Base-by-base conservation (phyloP, 1,140 invertebrate genomes). In the Apolygus lucorum region DNA sequence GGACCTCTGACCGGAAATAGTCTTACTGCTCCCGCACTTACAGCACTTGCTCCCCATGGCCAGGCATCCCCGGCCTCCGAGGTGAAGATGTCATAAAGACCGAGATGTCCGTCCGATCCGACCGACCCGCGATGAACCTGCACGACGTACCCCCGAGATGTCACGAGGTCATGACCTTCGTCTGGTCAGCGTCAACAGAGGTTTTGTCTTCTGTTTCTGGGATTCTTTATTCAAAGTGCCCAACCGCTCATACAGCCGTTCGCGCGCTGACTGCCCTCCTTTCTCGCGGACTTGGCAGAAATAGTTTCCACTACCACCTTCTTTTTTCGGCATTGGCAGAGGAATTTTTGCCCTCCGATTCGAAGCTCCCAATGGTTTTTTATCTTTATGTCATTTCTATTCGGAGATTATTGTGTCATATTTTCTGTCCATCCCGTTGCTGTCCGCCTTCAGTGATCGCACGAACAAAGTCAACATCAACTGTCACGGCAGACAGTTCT, bases 41-140 rank as follows among this genome's bases (percentile, higher is more conserved):
- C 54, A 59, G 22, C 54, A 59, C 54, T 59, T 59, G 22, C 54
- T 59, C 54, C 54, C 54, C 54, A 59, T 59, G 4, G 22, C 54
- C 54, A 59, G 54, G 54, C 54, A 59, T 59, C 11, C 8, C 22
- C 54, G 54, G 54, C 54, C 22, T 11, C 54, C 22, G 11, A 8
- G 8, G 54, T 14, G 11, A 21, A 11, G 54, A 59, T 59, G 54
- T 59, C 54, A 59, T 59, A 17, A 59, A n/a, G n/a, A n/a, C n/a
- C n/a, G n/a, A n/a, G n/a, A n/a, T n/a, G n/a, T n/a, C n/a, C n/a
- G n/a, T n/a, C n/a, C n/a, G n/a, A n/a, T n/a, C n/a, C n/a, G n/a
- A n/a, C n/a, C n/a, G n/a, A n/a, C n/a, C n/a, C n/a, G n/a, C n/a
- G n/a, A n/a, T n/a, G n/a, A n/a, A n/a, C n/a, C n/a, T n/a, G n/a